Conservation (phyloP, 2,113 vertebrate genomes). For the Eupsittula cactorum region DNA sequence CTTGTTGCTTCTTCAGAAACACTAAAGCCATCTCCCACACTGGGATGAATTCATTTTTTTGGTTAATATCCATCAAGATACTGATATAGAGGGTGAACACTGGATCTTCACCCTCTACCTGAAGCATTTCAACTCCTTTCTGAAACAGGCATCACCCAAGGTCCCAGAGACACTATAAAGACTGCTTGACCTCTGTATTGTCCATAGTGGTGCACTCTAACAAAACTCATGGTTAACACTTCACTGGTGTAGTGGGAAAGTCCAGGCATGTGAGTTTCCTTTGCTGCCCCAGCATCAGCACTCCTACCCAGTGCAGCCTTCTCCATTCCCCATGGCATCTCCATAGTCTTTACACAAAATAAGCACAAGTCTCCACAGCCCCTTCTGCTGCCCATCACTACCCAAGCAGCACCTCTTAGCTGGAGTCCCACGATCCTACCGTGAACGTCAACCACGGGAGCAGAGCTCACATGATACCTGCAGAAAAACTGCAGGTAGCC, state of each 20-base stretch:
- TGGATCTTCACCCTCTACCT: background rate
- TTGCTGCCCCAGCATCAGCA: background rate
- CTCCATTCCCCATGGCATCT: background rate
- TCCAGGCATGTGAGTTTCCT: background rate
- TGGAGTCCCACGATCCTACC: accelerated
- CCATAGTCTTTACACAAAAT: accelerated
- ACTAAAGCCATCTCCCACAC: background rate
- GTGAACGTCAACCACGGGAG: accelerated
- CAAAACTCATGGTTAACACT: accelerated
- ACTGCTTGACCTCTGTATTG: background rate
- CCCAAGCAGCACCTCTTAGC: background rate
- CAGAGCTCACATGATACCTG: background rate
- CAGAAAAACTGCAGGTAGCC: background rate
- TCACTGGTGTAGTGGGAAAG: accelerated
- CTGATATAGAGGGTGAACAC: background rate
- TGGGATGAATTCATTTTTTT: background rate
- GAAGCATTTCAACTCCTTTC: background rate
- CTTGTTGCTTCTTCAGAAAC: background rate
- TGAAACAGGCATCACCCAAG: background rate
- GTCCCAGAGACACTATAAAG: background rate
- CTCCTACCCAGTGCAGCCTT: background rate
- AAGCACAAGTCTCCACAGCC: accelerated
- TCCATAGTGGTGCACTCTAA: background rate
- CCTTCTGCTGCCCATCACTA: background rate
- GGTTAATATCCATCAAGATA: background rate